Evolutionary conservation across 2,113 vertebrate genomes (phyloP).

Genomic region (Pollimyrus isidori): DNA sequence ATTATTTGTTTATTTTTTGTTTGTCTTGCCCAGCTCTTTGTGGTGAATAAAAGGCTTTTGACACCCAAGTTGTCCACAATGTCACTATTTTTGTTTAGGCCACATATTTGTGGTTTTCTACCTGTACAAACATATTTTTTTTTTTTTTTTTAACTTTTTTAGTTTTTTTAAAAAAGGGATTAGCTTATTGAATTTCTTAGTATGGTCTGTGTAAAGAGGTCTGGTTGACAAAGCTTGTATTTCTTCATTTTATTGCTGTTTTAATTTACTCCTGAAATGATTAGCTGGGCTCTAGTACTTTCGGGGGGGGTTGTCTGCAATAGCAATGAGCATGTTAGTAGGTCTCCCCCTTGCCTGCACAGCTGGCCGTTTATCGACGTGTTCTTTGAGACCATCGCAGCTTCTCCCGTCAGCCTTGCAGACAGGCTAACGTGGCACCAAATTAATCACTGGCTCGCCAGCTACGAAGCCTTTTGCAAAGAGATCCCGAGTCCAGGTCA

Average conservation of each 20-base stretch:
- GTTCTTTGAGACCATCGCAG: background rate
- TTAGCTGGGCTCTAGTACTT: background rate
- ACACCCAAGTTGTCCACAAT: background rate
- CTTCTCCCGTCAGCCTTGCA: background rate
- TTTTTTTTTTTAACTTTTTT: background rate
- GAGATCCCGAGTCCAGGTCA: background rate
- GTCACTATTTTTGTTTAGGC: background rate
- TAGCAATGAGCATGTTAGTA: background rate
- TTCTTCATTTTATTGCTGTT: background rate
- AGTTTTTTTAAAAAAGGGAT: background rate
- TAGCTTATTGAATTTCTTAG: background rate
- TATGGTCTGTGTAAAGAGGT: background rate
- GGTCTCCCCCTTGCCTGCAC: background rate
- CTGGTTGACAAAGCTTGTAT: background rate
- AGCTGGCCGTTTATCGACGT: background rate
- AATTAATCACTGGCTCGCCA: background rate
- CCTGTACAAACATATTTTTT: background rate
- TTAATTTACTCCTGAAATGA: background rate
- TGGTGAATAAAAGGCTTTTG: background rate
- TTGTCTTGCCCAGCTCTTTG: background rate
- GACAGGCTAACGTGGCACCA: background rate
- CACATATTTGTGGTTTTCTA: background rate
- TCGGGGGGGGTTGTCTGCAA: background rate
- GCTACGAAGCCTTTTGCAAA: background rate
- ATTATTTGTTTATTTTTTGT: background rate